Evolutionary conservation across 2,797 vertebrate species (phyloP), one percentile per base, ranked within the genome.

Genomic region (Ara ararauna): DNA sequence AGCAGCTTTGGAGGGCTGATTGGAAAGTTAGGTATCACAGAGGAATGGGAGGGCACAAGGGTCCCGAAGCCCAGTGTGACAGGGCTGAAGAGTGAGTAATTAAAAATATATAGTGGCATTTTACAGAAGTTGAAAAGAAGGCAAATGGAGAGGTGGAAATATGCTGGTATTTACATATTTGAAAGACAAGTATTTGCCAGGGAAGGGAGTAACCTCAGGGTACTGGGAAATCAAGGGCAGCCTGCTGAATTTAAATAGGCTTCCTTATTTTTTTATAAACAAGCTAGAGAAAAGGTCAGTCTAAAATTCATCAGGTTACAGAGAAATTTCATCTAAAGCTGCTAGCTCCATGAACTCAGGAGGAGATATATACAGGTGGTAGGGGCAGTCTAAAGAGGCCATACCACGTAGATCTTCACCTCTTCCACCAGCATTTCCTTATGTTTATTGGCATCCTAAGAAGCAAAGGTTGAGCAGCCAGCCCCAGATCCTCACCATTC

Each of bases 171-270:
- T 89, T 75, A 34, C 22, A 19, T 38, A 72, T 87, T 86, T 53
- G 78, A 61, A 77, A 81, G 32, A 70, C 10, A 78, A 66, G 79
- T 70, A 89, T 76, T 90, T 90, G 54, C n/a, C 38, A 67, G 22
- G 34, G n/a, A 94, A 80, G 54, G 40, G 8, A 76, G 38, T 42
- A 60, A 7, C 45, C 50, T 89, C 20, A 71, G 30, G 73, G 22
- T 22, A 29, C 26, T 40, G 53, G 32, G 36, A 53, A 83, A 48
- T 24, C 42, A 66, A 50, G 29, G 30, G 16, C 60, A 92, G 36
- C 24, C 38, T 70, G 54, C 38, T 70, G 62, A 82, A 87, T 79
- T 90, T 73, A 40, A 66, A 70, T 32, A 66, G 24, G 10, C 53
- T 68, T 75, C 45, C 42, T 78, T 75, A 9, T n/a, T 67, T 88